These are phyloP conservation scores for Drosophila neutralis DNA, from an alignment of 2,888 invertebrate genomes.

Conservation along the genomic window DNA sequence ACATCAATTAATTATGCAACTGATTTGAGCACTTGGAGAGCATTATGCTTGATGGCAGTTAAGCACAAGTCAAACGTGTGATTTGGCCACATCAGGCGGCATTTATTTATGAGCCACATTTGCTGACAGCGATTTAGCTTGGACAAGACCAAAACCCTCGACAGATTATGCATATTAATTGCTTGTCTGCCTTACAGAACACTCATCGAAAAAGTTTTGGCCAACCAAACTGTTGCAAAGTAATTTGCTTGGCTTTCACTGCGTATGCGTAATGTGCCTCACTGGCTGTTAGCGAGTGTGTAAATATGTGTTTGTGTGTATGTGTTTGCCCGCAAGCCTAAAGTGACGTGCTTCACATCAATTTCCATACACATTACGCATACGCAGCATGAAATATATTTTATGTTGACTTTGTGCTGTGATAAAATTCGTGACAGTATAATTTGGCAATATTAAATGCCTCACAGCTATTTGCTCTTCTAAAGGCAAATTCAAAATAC, in stretches of 20 bases:
- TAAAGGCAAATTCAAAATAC: background rate
- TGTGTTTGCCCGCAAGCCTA: slow-evolving; percentile 12
- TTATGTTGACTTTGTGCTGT: slow-evolving; percentile 18
- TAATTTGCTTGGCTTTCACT: slow-evolving; percentile 19
- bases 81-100: slow-evolving; percentile 39
- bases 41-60: slow-evolving; percentile 51
- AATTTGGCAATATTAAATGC: slow-evolving; percentile 55
- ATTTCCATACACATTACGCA: slow-evolving; percentile 46
- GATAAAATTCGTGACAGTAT: slow-evolving; percentile 40
- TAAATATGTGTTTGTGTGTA: too few relatives aligned
- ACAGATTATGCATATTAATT: slow-evolving; percentile 78
- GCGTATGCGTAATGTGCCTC: slow-evolving; percentile 56
- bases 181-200: slow-evolving; percentile 37
- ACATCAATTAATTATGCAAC: slow-evolving; percentile 68
- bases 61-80: slow-evolving; percentile 61
- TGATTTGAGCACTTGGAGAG: slow-evolving; percentile 26
- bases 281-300: slow-evolving; percentile 10
- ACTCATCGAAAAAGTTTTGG: slow-evolving; percentile 17
- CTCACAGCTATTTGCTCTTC: slow-evolving; percentile 31
- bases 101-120: slow-evolving; percentile 67
- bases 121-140: slow-evolving; percentile 66
- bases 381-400: slow-evolving; percentile 39
- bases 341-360: slow-evolving; percentile 23
- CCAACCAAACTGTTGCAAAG: slow-evolving; percentile 25
- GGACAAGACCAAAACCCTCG: slow-evolving; percentile 49